A percentile compares a stretch with the other conserved stretches of the same genome.
Evolutionary conservation across 2,888 invertebrate species (phyloP).

Genomic region (Drosophila melanocephala): DNA sequence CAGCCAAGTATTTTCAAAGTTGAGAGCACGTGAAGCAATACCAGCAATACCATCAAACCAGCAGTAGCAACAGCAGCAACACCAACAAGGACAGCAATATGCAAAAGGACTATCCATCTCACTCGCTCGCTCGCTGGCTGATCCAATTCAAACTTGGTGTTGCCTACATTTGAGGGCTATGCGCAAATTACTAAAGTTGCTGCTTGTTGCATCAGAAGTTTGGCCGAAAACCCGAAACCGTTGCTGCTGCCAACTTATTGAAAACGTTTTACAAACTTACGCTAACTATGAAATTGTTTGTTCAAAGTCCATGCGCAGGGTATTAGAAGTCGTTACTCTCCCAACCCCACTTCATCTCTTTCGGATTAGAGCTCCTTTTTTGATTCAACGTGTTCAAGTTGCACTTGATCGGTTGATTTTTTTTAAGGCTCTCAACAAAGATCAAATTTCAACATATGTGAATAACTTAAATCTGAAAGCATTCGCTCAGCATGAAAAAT

Average conservation of each 20-base stretch:
- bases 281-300: slow-evolving; percentile 29
- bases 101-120: slow-evolving; percentile 5
- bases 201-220: slow-evolving; percentile 21
- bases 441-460: background rate
- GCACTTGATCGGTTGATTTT: background rate
- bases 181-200: slow-evolving; percentile 49
- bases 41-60: slow-evolving; percentile 16
- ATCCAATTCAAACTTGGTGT: slow-evolving; percentile 17
- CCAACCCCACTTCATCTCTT: background rate
- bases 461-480: background rate
- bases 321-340: background rate
- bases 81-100: slow-evolving; percentile 4
- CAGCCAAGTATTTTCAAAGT: slow-evolving; percentile 56
- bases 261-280: slow-evolving; percentile 50
- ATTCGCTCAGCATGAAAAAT: background rate
- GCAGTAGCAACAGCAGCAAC: slow-evolving; percentile 9
- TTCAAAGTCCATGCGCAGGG: slow-evolving; percentile 12
- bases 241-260: slow-evolving; percentile 55
- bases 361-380: background rate
- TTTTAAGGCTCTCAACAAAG: background rate
- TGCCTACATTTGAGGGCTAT: slow-evolving; percentile 48
- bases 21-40: slow-evolving; percentile 31
- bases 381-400: background rate
- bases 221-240: slow-evolving; percentile 31
- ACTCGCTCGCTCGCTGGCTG: background rate